Conservation (phyloP, 2,888 invertebrate genomes). For the Penaeus monodon region DNA sequence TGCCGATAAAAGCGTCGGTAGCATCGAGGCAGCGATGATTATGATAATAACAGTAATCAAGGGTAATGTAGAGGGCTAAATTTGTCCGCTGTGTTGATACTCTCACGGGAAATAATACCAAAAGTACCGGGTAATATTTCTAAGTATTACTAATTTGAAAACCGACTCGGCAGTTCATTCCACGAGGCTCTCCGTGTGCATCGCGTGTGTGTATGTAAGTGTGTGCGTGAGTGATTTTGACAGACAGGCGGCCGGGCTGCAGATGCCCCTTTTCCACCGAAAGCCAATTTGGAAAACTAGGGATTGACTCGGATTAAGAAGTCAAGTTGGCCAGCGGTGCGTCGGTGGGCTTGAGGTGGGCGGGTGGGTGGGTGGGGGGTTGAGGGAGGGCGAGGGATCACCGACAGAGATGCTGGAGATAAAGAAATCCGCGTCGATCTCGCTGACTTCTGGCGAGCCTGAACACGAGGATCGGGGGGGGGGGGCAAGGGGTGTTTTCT, state of each 20-base stretch:
- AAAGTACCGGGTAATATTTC: too few species aligned
- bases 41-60: constrained; percentile 4
- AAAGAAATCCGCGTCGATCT: too few species aligned
- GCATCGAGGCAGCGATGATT: not conserved
- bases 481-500: too few species aligned
- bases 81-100: not conserved
- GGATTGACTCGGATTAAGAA: too few species aligned
- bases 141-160: too few species aligned
- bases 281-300: not conserved
- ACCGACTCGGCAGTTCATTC: too few species aligned
- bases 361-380: not conserved
- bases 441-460: too few species aligned
- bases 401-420: not conserved
- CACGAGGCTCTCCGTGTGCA: not conserved
- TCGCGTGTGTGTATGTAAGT: not conserved
- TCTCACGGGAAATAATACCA: not conserved
- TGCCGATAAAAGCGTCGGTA: not conserved
- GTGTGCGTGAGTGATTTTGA: not conserved
- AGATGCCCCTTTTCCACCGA: too few species aligned
- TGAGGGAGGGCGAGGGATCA: not conserved
- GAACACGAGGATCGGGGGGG: too few species aligned
- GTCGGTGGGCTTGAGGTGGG: not conserved
- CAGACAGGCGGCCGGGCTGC: not conserved
- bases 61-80: not conserved
- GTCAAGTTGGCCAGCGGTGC: too few species aligned